These are phyloP conservation scores for Penaeus chinensis DNA, from an alignment of 1,140 invertebrate genomes.

Conservation along the genomic window DNA sequence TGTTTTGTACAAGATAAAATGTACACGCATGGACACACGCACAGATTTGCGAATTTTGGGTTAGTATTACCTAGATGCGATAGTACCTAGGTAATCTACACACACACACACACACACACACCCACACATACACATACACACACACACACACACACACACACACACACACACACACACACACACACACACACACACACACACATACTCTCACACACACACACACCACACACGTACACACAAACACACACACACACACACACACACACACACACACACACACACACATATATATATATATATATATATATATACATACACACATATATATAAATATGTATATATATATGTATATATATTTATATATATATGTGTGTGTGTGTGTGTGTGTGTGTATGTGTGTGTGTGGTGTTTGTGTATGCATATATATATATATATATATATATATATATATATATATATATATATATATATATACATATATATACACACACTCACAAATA, in stretches of 20 bases:
- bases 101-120: not conserved
- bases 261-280: not conserved
- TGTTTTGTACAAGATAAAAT: too few species aligned
- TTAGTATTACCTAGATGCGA: not conserved
- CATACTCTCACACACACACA: too few species aligned
- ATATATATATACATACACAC: not conserved
- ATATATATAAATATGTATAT: not conserved
- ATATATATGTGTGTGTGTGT: not conserved
- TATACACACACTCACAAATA: not conserved
- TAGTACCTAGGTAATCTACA: not conserved
- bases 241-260: too few species aligned
- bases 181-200: not conserved
- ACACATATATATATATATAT: not conserved
- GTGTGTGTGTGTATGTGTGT: not conserved
- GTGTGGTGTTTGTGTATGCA: not conserved
- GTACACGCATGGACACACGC: too few species aligned
- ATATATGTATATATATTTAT: not conserved
- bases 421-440: too few species aligned
- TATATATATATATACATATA: not conserved
- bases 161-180: not conserved
- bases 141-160: not conserved
- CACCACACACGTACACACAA: too few species aligned
- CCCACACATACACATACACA: not conserved
- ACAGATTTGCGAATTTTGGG: too few species aligned
- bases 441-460: not conserved